A percentile compares a stretch with the other conserved stretches of the same genome.
Evolutionary conservation across 2,888 invertebrate genomes (phyloP).

Genomic region (Mylabris sibirica): DNA sequence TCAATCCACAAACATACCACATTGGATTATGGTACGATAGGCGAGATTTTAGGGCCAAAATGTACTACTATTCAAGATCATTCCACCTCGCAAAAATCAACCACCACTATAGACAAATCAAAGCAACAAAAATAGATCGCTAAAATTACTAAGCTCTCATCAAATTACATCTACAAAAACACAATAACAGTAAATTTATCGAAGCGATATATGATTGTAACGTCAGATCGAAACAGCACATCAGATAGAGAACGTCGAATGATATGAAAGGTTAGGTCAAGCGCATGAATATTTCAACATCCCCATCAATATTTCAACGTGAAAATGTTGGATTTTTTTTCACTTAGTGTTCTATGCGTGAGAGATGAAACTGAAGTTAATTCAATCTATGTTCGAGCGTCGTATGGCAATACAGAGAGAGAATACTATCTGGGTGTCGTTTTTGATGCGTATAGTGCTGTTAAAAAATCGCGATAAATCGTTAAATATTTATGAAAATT

Average conservation of each 20-base stretch:
- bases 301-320: slow-evolving; percentile 55
- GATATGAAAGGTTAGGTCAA: slow-evolving; percentile 52
- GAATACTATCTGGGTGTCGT: slow-evolving; percentile 48
- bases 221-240: slow-evolving; percentile 28
- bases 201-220: slow-evolving; percentile 22
- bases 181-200: neutral
- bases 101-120: neutral
- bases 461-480: slow-evolving; percentile 53
- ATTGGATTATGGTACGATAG: slow-evolving; percentile 42
- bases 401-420: slow-evolving; percentile 44
- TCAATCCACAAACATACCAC: slow-evolving; percentile 54
- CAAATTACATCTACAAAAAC: neutral
- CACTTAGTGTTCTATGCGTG: slow-evolving; percentile 44
- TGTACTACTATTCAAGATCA: neutral
- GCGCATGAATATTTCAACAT: slow-evolving; percentile 55
- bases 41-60: slow-evolving; percentile 19
- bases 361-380: slow-evolving; percentile 50
- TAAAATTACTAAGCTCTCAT: neutral
- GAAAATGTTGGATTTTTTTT: slow-evolving; percentile 50
- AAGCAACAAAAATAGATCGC: neutral
- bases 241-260: slow-evolving; percentile 29
- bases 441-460: slow-evolving; percentile 49
- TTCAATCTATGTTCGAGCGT: slow-evolving; percentile 53
- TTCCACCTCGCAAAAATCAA: neutral
- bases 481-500: slow-evolving; percentile 52